Base-by-base conservation (phyloP, 1,140 invertebrate genomes). In the Leptinotarsa lineolata region DNA sequence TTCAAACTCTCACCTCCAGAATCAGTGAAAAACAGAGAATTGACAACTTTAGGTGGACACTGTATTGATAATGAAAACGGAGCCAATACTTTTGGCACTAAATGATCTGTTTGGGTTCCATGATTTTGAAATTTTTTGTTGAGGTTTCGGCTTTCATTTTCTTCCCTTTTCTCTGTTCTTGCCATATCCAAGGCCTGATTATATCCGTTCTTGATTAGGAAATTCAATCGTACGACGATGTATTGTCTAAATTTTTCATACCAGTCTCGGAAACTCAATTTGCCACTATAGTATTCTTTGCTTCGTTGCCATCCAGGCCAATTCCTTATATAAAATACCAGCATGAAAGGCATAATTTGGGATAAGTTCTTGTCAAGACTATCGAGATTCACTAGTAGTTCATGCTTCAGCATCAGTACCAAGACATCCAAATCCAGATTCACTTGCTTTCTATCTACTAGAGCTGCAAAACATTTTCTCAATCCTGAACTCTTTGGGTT, bases 251-350 rank as follows among this genome's bases (percentile, higher is more conserved):
- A 79, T 61, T 78, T 78, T 48, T 75, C 68, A 67, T 60, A 77
- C 78, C 78, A 78, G 5, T 46, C 65, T 60, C 74, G 72, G 24
- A 79, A 77, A 22, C 39, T 54, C 18, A 78, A 68, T 22, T 74
- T 72, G 8, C 77, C 78, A 22, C 74, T 75, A 45, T 77, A 76
- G 61, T 76, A 79, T 44, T 79, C 76, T 54, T 54, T 59, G 68
- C 76, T 79, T 59, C 65, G 72, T 63, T 74, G 70, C 78, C 78
- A 79, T 24, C 78, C 78, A 24, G 78, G 78, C 78, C 78, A 79
- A 8, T 69, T 74, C 70, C 71, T 79, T 16, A 77, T 76, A 66
- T 79, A 78, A 65, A 66, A 72, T n/a, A 79, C 74, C 4, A 79
- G 45, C 67, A 78, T 73, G 48, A 76, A 75, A 11, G 74, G 76